Conservation (phyloP, 2,888 invertebrate genomes). For the Bruchidius siliquastri region DNA sequence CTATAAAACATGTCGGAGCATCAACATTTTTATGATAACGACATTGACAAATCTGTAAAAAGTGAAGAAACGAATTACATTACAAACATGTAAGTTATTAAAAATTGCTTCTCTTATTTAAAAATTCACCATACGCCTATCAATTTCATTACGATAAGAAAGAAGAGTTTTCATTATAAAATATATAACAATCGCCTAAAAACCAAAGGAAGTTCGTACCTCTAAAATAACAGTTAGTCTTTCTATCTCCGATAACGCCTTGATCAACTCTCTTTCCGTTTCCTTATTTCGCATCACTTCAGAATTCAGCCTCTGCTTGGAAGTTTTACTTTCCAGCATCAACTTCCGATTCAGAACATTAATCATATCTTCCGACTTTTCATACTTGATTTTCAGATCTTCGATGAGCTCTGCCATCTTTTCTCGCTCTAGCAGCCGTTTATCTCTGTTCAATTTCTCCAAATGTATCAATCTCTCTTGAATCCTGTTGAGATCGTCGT, state of each 20-base stretch:
- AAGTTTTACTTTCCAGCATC: slow-evolving; percentile 69
- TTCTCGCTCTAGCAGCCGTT: slow-evolving; percentile 62
- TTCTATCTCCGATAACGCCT: slow-evolving; percentile 58
- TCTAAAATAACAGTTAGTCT: slow-evolving; percentile 58
- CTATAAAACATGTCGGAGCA: too few species aligned
- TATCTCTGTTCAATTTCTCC: slow-evolving; percentile 56
- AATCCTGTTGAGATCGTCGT: slow-evolving; percentile 60
- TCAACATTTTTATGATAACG: too few species aligned
- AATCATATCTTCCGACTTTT: slow-evolving; percentile 61
- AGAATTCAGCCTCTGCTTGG: slow-evolving; percentile 62
- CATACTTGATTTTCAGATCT: slow-evolving; percentile 52
- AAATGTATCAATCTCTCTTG: slow-evolving; percentile 69
- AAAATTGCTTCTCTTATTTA: too few species aligned
- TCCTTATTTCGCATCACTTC: slow-evolving; percentile 70
- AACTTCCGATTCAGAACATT: slow-evolving; percentile 64
- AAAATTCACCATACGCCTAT: too few species aligned
- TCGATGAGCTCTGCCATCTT: slow-evolving; percentile 62
- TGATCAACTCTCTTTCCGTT: slow-evolving; percentile 61
- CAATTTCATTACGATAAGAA: too few species aligned
- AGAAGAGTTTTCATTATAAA: too few species aligned
- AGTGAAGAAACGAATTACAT: too few species aligned
- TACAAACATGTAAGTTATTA: too few species aligned
- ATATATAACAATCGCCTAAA: too few species aligned
- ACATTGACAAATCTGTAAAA: too few species aligned
- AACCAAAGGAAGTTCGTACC: slow-evolving; percentile 50